phyloP scores from a whole-genome alignment of 1,140 invertebrate species.

The Drosophila neocordata region DNA sequence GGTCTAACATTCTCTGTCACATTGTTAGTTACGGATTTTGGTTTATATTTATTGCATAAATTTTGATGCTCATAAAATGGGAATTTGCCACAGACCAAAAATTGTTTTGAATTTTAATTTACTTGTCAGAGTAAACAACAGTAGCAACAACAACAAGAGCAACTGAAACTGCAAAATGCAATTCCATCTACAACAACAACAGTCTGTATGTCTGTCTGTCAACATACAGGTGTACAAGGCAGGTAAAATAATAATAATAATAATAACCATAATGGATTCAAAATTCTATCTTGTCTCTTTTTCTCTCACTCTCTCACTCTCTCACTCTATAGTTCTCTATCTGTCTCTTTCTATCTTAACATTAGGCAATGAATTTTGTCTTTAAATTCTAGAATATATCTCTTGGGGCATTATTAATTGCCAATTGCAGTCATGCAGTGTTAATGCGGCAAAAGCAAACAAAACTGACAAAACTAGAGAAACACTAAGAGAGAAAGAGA shows the following conservation, averaged over 20 bases:
- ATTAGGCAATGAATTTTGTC: slow-evolving; percentile 34
- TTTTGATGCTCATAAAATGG: slow-evolving; percentile 74
- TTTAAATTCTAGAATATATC: slow-evolving; percentile 23
- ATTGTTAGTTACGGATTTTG: slow-evolving; percentile 77
- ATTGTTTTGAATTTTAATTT: slow-evolving; percentile 80
- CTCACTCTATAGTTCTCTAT: no score
- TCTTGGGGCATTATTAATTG: slow-evolving; percentile 60
- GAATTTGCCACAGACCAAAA: slow-evolving; percentile 66
- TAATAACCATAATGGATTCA: slow-evolving; percentile 47
- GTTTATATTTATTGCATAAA: slow-evolving; percentile 79
- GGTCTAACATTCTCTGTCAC: slow-evolving; percentile 35
- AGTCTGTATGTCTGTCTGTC: slow-evolving; percentile 24
- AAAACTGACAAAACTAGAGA: slow-evolving; percentile 15
- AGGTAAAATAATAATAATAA: slow-evolving; percentile 45
- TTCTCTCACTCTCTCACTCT: background rate
- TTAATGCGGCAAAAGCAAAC: slow-evolving; percentile 2
- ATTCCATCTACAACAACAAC: slow-evolving; percentile 22
- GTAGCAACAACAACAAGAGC: slow-evolving; percentile 29
- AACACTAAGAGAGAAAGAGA: background rate
- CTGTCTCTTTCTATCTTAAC: slow-evolving; percentile 11
- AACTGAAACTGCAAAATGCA: slow-evolving; percentile 10
- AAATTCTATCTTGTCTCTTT: slow-evolving; percentile 35
- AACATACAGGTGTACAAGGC: slow-evolving; percentile 4
- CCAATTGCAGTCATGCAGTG: slow-evolving; percentile 48
- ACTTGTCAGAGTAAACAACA: slow-evolving; percentile 51